A percentile compares a stretch with the other conserved stretches of the same genome.
Conservation (phyloP, 37 sponge, comb jelly and placozoan genomes). For the Petrosia ficiformis region DNA sequence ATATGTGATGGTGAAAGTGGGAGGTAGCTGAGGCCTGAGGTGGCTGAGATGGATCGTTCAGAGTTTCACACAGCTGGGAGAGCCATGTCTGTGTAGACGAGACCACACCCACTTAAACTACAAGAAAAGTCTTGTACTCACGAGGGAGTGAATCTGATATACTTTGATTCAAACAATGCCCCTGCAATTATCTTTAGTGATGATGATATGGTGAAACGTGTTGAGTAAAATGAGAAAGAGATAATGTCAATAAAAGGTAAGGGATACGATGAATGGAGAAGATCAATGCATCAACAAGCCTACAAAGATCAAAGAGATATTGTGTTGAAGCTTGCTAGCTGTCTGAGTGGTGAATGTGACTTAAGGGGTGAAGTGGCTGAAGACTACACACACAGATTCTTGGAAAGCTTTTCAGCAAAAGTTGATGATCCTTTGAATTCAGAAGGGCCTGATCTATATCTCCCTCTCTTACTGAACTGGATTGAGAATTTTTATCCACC, state of each 20-base stretch:
- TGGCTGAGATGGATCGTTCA: no score
- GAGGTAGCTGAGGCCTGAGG: no score
- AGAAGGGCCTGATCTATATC: conserved; percentile 4
- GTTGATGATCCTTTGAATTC: not conserved
- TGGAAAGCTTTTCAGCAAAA: conserved; percentile 15
- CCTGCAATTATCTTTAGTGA: conserved; percentile 4
- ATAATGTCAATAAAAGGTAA: conserved; percentile 24
- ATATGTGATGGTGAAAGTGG: no score
- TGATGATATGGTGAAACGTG: conserved; percentile 20
- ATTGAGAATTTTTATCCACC: conserved; percentile 22
- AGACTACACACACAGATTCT: not conserved
- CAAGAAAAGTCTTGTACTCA: no score
- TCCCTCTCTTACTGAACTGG: conserved; percentile 28
- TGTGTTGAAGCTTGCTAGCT: conserved; percentile 27
- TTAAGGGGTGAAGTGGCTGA: conserved; percentile 14
- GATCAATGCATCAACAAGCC: conserved; percentile 21
- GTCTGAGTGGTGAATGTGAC: conserved; percentile 20
- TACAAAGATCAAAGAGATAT: conserved; percentile 36
- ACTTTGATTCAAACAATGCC: conserved; percentile 51
- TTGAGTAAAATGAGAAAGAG: conserved; percentile 44
- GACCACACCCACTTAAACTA: no score
- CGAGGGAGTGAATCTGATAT: conserved; percentile 7
- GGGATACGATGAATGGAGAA: conserved; percentile 31
- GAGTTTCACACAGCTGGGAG: no score
- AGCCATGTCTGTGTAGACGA: not conserved